Percentiles rank a stretch among this genome's conserved stretches.
These are phyloP conservation scores for Styela plicata DNA, from an alignment of 23 tunicate species.

Conservation along the genomic window DNA sequence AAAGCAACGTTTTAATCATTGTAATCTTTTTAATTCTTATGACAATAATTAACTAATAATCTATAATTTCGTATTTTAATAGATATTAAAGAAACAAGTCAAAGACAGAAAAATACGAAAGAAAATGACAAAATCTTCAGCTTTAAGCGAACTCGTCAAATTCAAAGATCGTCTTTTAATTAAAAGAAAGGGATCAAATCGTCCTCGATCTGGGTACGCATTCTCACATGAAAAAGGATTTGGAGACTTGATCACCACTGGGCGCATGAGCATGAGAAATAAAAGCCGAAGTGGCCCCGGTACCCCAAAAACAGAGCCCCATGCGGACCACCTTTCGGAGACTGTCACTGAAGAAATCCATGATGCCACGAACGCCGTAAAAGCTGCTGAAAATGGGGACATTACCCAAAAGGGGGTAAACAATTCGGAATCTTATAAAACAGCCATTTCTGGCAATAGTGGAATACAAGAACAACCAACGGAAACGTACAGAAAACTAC, in stretches of 20 bases:
- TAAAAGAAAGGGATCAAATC: constrained; percentile 40
- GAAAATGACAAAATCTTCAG: constrained; percentile 33
- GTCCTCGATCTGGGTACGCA: constrained; percentile 88
- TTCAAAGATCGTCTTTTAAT: constrained; percentile 32
- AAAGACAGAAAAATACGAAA: constrained; percentile 33
- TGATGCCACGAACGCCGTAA: constrained; percentile 10
- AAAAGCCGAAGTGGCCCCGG: constrained; percentile 2
- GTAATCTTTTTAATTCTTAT: too few relatives aligned
- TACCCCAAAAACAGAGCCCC: not conserved
- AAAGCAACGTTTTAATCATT: too few relatives aligned
- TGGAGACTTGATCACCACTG: constrained; percentile 79
- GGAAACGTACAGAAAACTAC: constrained; percentile 4
- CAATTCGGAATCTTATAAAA: not conserved
- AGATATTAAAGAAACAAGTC: constrained; percentile 55
- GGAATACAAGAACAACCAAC: not conserved
- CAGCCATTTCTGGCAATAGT: not conserved
- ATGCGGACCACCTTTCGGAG: not conserved
- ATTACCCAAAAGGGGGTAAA: constrained; percentile 1
- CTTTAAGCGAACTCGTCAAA: constrained; percentile 4
- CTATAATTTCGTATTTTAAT: too few relatives aligned
- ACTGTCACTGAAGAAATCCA: constrained; percentile 10
- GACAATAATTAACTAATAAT: too few relatives aligned
- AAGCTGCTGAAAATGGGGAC: not conserved
- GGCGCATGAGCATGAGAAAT: constrained; percentile 81
- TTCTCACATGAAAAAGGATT: constrained; percentile 93